These are phyloP conservation scores for Troglohyphantes excavatus DNA, from an alignment of 2,888 invertebrate genomes.

Conservation along the genomic window DNA sequence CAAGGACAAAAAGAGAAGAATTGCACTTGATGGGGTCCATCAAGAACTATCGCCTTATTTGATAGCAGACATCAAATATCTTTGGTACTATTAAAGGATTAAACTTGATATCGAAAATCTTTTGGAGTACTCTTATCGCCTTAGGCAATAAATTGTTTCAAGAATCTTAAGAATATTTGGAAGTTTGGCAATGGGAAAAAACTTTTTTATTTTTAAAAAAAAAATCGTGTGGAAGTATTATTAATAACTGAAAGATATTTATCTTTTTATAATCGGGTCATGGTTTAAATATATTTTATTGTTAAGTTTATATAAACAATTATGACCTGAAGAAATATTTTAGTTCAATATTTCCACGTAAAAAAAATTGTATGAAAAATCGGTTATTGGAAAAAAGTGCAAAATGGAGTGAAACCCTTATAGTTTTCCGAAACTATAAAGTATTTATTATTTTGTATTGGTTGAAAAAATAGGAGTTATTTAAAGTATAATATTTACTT, in stretches of 20 bases:
- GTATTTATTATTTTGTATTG: too few species aligned
- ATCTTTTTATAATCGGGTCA: too few species aligned
- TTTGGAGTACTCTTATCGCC: not conserved
- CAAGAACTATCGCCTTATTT: not conserved
- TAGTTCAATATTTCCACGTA: too few species aligned
- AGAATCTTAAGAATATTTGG: not conserved
- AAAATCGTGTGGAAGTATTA: not conserved
- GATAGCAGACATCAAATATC: not conserved
- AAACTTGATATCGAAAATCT: not conserved
- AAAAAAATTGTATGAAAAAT: too few species aligned
- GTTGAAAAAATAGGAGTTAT: too few species aligned
- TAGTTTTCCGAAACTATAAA: too few species aligned
- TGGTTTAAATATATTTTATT: too few species aligned
- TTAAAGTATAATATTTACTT: too few species aligned
- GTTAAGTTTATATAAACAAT: too few species aligned
- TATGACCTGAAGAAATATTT: too few species aligned
- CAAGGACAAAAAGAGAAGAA: not conserved
- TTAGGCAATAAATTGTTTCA: not conserved
- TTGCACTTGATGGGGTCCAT: not conserved
- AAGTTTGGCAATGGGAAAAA: not conserved
- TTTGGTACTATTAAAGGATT: not conserved
- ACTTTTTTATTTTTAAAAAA: not conserved
- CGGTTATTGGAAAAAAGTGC: too few species aligned
- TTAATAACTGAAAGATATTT: not conserved
- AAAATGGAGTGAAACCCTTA: too few species aligned